Conservation (phyloP, 2,888 invertebrate genomes). For the Troglohyphantes excavatus region DNA sequence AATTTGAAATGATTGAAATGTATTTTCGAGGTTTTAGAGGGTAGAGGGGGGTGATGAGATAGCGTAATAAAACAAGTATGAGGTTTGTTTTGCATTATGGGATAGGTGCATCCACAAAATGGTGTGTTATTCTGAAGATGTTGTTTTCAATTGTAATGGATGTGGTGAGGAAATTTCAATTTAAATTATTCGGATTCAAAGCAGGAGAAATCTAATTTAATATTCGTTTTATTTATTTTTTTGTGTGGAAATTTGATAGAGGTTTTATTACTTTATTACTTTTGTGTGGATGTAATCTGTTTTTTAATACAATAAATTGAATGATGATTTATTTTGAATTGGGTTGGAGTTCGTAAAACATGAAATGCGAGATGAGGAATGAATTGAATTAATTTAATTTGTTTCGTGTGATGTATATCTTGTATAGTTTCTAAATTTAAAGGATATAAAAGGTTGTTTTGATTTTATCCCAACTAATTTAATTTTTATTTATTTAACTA, state of each 20-base stretch:
- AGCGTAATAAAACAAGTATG: slow-evolving; percentile 31
- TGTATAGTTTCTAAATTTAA: no score
- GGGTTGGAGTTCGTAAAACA: no score
- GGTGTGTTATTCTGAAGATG: neutral
- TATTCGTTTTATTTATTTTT: slow-evolving; percentile 29
- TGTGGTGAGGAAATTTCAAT: slow-evolving; percentile 38
- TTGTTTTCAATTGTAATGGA: slow-evolving; percentile 7
- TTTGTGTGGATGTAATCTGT: no score
- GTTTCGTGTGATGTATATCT: no score
- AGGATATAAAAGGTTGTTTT: no score
- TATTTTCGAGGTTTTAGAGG: slow-evolving; percentile 63
- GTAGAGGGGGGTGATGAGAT: neutral
- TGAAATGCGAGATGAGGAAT: no score
- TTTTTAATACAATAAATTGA: no score
- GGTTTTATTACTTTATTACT: no score
- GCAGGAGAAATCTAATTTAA: slow-evolving; percentile 36
- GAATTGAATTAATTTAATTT: no score
- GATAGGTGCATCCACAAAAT: neutral
- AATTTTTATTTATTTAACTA: no score
- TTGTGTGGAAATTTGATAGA: neutral
- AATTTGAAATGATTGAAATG: slow-evolving; percentile 56
- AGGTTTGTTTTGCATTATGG: neutral
- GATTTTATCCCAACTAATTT: no score
- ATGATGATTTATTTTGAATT: no score
- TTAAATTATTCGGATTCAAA: slow-evolving; percentile 40